These are phyloP conservation scores for Dinothrombium tinctorium DNA, from an alignment of 1,140 invertebrate species.

Conservation along the genomic window DNA sequence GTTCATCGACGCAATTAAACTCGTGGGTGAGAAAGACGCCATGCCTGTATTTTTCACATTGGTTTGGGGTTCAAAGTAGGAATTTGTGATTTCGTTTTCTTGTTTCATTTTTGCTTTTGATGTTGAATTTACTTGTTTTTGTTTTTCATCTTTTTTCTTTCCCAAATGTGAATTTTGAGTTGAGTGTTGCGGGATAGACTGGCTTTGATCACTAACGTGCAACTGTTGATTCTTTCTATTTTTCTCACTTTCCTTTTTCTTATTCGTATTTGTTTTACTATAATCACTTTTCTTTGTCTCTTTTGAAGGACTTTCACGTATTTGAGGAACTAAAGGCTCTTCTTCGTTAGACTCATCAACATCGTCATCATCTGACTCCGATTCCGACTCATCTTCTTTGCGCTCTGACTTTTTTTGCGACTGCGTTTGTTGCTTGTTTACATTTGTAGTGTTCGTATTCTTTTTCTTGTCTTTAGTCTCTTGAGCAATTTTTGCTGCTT, in stretches of 20 bases:
- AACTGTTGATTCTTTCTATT: constrained; percentile 11
- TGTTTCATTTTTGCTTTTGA: too few species aligned
- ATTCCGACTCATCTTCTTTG: not conserved
- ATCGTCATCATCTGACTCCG: constrained; percentile 3
- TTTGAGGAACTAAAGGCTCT: not conserved
- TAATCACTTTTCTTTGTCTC: constrained; percentile 10
- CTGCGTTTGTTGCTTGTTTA: not conserved
- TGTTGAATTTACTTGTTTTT: not conserved
- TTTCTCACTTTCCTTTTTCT: constrained; percentile 17
- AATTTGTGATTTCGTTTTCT: too few species aligned
- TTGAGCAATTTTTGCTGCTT: constrained; percentile 17
- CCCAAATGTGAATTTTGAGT: not conserved
- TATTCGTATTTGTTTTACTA: constrained; percentile 7
- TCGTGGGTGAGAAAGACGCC: too few species aligned
- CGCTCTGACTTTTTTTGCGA: not conserved
- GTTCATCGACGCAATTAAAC: too few species aligned
- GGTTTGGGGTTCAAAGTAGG: too few species aligned
- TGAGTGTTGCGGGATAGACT: constrained; percentile 1
- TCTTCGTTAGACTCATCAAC: constrained; percentile 6
- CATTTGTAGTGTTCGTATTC: not conserved
- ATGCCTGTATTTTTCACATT: too few species aligned
- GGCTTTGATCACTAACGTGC: constrained; percentile 6
- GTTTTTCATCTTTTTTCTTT: not conserved
- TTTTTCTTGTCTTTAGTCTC: constrained; percentile 27
- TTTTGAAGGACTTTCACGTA: constrained; percentile 4